Percentiles rank a stretch among this genome's conserved stretches.
Evolutionary conservation across 1,140 invertebrate genomes (phyloP).

Genomic region (Campoletis sonorensis): DNA sequence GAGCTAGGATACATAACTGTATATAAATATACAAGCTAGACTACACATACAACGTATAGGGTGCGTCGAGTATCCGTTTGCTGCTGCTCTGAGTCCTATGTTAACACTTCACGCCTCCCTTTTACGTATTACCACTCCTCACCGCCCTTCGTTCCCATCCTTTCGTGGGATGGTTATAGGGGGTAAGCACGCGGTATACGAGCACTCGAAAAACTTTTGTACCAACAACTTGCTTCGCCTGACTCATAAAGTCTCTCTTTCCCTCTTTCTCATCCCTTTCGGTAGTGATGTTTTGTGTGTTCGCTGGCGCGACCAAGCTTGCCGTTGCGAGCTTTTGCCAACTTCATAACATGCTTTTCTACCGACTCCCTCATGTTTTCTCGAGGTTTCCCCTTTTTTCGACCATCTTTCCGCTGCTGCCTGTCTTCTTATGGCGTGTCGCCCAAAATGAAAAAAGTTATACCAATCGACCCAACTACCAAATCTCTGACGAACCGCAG

Average conservation of each 20-base stretch:
- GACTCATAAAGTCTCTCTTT: constrained; percentile 56
- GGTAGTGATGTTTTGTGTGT: background rate
- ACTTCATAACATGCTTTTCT: constrained; percentile 1
- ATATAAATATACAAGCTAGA: constrained; percentile 4
- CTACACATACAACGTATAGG: constrained; percentile 25
- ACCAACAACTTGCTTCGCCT: constrained; percentile 54
- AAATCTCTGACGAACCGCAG: background rate
- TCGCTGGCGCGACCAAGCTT: background rate
- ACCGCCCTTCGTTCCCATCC: background rate
- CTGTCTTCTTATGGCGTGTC: background rate
- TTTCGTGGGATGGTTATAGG: background rate
- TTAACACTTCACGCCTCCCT: constrained; percentile 65
- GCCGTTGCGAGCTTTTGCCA: background rate
- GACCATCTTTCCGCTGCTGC: background rate
- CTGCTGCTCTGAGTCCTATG: constrained; percentile 55
- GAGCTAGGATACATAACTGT: background rate
- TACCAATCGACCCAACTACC: background rate
- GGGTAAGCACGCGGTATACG: constrained; percentile 16
- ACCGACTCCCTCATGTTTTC: background rate
- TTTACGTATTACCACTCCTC: constrained; percentile 60
- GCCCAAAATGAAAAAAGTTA: constrained; percentile 41
- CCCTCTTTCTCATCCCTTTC: background rate
- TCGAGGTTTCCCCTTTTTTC: background rate
- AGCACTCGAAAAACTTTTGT: constrained; percentile 44
- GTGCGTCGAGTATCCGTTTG: constrained; percentile 59